Conservation (phyloP, 2,113 vertebrate species). For the Ardeotis arabs region DNA sequence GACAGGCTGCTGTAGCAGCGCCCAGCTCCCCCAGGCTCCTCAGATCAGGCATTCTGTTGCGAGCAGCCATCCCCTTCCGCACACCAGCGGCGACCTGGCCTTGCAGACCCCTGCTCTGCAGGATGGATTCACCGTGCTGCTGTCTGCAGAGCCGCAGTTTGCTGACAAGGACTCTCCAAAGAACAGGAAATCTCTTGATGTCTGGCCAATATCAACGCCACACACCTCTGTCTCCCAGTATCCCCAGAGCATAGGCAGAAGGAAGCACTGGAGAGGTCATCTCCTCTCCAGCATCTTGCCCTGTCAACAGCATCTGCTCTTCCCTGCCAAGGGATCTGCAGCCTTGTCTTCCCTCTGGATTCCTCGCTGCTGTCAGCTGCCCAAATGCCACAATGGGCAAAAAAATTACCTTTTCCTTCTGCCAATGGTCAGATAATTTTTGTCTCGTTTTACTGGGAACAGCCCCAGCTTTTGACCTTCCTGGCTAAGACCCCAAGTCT, state of each 20-base stretch:
- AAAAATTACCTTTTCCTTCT: neutral
- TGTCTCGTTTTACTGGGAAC: neutral
- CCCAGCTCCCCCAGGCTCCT: neutral
- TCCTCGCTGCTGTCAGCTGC: fast-evolving
- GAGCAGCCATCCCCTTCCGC: neutral
- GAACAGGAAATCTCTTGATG: slow-evolving; percentile 11
- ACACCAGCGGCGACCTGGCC: neutral
- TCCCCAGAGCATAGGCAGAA: neutral
- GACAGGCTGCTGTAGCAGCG: neutral
- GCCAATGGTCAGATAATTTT: neutral
- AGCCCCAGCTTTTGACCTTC: neutral
- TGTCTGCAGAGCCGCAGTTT: neutral
- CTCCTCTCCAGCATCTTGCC: neutral
- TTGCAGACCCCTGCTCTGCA: neutral
- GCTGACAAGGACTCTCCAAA: neutral
- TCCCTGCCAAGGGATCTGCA: neutral
- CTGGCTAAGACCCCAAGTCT: neutral
- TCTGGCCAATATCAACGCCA: slow-evolving; percentile 6
- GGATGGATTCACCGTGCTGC: neutral
- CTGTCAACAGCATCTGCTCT: neutral
- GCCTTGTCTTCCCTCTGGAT: neutral
- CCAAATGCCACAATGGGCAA: neutral
- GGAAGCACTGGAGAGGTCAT: neutral
- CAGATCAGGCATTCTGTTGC: fast-evolving
- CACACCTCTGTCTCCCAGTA: neutral